Base-by-base conservation (phyloP, 1,140 invertebrate genomes). In the Ceratitis capitata region DNA sequence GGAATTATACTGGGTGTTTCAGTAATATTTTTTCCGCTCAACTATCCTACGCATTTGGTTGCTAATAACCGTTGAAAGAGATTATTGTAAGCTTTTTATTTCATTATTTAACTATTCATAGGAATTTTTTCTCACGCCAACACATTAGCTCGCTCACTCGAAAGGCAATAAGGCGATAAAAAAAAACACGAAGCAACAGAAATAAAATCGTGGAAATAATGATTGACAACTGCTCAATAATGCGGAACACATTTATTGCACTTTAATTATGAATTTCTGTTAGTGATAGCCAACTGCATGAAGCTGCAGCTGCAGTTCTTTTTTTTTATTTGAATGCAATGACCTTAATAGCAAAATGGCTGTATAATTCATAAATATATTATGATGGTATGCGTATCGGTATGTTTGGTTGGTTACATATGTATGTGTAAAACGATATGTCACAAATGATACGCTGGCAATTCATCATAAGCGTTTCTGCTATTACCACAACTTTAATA, bases 11-110 rank as follows among this genome's bases (percentile, higher is more conserved):
- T n/a, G n/a, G n/a, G n/a, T n/a, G n/a, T n/a, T n/a, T n/a, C n/a
- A n/a, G n/a, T n/a, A n/a, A n/a, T 6, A 69, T 69, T 69, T 69
- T 69, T 69, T 69, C 35, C 32, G 58, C 1, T 9, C n/a, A 6
- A 35, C 16, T 14, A 69, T 69, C n/a, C 26, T 69, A 35, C 39
- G 32, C 61, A 32, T 12, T 69, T 6, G 61, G 29, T 69, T 6
- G 61, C 26, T 69, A 69, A 69, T 69, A 69, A 69, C 61, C 61
- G 35, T 69, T 32, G 39, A 69, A 69, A 35, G 29, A 32, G 12
- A 69, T 35, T 69, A 69, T 29, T 69, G 61, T 69, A 35, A 69
- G 61, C 61, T 29, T 69, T 69, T 69, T 69, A 69, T 69, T 69
- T 69, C 35, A 29, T 35, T 14, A 61, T 61, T 61, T 23, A 61